Conservation (phyloP, 2,113 vertebrate genomes). For the Melanotaenia duboulayi region DNA sequence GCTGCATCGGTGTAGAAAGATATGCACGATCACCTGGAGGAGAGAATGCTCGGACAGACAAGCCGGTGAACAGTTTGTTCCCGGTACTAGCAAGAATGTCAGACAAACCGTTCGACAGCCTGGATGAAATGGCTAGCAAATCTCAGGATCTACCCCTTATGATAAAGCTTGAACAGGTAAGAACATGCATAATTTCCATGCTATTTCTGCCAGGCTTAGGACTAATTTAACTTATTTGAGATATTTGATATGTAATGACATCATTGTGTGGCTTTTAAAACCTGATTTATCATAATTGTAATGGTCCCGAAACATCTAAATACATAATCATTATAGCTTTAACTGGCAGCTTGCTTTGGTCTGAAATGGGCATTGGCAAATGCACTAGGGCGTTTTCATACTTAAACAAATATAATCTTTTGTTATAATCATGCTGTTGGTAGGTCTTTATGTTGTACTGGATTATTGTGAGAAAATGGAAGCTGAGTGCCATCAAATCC, state of each 20-base stretch:
- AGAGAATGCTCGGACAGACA: slow-evolving; percentile 31
- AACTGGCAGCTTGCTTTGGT: not conserved
- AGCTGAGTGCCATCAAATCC: not conserved
- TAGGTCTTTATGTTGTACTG: not conserved
- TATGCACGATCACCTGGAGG: slow-evolving; percentile 11
- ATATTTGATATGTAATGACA: too few species aligned
- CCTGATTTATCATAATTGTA: too few species aligned
- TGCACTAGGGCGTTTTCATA: not conserved
- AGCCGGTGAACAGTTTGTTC: not conserved
- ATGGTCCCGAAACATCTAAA: not conserved
- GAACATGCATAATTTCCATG: not conserved
- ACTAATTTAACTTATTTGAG: too few species aligned
- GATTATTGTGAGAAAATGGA: not conserved
- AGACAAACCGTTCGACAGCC: slow-evolving; percentile 44
- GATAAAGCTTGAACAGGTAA: slow-evolving; percentile 90
- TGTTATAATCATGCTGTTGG: not conserved
- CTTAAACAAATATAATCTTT: not conserved
- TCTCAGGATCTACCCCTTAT: slow-evolving; percentile 78
- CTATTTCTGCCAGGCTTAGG: not conserved
- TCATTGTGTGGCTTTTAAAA: too few species aligned
- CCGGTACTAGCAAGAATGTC: slow-evolving; percentile 1
- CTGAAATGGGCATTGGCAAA: not conserved
- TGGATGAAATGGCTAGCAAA: slow-evolving; percentile 47
- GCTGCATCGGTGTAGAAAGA: slow-evolving; percentile 71
- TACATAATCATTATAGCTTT: not conserved